These are phyloP conservation scores for Datnioides undecimradiatus DNA, from an alignment of 2,113 vertebrate species.

Conservation along the genomic window DNA sequence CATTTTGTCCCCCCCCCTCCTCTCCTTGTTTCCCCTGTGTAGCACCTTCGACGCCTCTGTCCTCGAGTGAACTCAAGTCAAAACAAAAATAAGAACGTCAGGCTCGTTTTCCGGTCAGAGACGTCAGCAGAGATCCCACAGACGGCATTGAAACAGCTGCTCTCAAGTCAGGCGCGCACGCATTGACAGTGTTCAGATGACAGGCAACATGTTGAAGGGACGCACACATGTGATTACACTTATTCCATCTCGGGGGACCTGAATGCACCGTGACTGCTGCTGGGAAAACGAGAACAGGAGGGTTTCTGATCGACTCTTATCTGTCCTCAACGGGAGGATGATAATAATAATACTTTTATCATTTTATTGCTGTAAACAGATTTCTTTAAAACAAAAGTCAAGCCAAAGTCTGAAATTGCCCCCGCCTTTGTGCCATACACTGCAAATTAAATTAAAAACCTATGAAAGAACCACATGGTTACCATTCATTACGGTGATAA, in stretches of 20 bases:
- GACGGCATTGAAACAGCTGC: neutral
- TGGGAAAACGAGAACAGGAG: neutral
- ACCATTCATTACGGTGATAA: conserved; percentile 20
- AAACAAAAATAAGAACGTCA: neutral
- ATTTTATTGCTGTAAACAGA: neutral
- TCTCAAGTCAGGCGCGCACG: neutral
- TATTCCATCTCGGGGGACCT: neutral
- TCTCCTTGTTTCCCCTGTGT: neutral
- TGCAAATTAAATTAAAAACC: neutral
- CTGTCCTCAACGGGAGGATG: neutral
- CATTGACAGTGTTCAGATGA: too few species aligned
- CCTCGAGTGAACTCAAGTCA: neutral
- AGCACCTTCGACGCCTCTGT: neutral
- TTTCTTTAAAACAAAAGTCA: neutral
- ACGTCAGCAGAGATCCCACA: neutral
- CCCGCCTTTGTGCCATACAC: neutral
- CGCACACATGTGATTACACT: neutral
- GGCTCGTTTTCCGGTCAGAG: neutral
- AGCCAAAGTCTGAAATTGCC: neutral
- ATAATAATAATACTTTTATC: neutral
- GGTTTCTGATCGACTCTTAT: neutral
- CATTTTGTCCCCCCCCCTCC: neutral
- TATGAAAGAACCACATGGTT: neutral
- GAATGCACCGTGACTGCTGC: neutral
- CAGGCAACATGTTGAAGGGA: neutral